phyloP scores from a whole-genome alignment of 2,888 invertebrate species.

The Mythimna pallens region DNA sequence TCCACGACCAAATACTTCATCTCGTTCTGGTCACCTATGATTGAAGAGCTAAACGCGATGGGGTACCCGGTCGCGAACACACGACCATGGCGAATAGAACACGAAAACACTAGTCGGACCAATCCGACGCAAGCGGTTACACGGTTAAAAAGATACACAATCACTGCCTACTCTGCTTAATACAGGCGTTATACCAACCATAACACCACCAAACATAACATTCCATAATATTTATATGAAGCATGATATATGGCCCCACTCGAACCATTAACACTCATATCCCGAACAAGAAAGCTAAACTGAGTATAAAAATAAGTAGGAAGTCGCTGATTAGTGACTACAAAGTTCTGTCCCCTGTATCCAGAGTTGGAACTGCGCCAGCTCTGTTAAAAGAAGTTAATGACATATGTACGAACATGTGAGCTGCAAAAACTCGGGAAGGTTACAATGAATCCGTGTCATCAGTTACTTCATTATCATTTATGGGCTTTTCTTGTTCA shows the following conservation, averaged over 20 bases:
- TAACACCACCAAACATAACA: conserved; percentile 21
- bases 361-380: conserved; percentile 74
- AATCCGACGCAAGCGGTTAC: too few relatives aligned
- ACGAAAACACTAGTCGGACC: too few relatives aligned
- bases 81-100: too few relatives aligned
- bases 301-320: conserved; percentile 68
- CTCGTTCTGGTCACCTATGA: too few relatives aligned
- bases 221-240: conserved; percentile 33
- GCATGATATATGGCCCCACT: conserved; percentile 62
- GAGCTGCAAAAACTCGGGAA: conserved; percentile 67
- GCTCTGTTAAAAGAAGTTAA: conserved; percentile 72
- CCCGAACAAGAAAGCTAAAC: conserved; percentile 44
- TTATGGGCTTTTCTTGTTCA: conserved; percentile 27
- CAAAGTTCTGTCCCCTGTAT: conserved; percentile 74
- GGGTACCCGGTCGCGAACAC: too few relatives aligned
- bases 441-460: conserved; percentile 53
- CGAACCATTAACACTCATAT: conserved; percentile 69
- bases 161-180: not conserved
- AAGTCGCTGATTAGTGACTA: conserved; percentile 79
- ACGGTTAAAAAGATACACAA: not conserved
- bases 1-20: too few relatives aligned
- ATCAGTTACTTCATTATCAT: conserved; percentile 43
- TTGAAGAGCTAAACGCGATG: too few relatives aligned
- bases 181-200: conserved; percentile 9
- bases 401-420: conserved; percentile 72